phyloP scores from a whole-genome alignment of 2,797 vertebrate genomes.

The Crocidura indochinensis region DNA sequence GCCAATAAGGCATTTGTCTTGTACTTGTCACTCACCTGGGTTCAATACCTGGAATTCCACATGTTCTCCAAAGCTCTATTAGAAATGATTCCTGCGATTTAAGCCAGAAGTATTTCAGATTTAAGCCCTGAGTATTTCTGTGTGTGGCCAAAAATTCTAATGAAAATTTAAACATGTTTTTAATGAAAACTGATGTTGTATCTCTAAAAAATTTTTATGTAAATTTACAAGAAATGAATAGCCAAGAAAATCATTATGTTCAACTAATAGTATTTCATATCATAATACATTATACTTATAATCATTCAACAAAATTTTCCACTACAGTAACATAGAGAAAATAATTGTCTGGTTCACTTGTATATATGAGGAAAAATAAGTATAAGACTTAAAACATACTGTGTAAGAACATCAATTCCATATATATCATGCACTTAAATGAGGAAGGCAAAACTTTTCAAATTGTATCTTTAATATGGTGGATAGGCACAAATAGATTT shows the following conservation, averaged over 20 bases:
- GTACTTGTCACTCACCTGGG: too few relatives aligned
- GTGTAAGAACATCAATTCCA: slow-evolving; percentile 30
- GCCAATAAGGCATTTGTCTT: too few relatives aligned
- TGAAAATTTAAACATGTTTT: neutral
- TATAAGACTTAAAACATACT: neutral
- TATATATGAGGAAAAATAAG: neutral
- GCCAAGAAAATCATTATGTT: slow-evolving; percentile 45
- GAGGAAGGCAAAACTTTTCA: slow-evolving; percentile 56
- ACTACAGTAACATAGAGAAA: neutral
- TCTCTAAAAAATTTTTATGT: slow-evolving; percentile 49
- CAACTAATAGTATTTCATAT: slow-evolving; percentile 30
- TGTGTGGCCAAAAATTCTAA: too few relatives aligned
- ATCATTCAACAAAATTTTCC: neutral
- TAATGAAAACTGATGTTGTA: slow-evolving; percentile 42
- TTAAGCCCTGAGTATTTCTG: too few relatives aligned
- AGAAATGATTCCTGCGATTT: too few relatives aligned
- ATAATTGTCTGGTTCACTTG: slow-evolving; percentile 39
- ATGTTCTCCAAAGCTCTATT: too few relatives aligned
- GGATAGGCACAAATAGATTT: slow-evolving; percentile 28
- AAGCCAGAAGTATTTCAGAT: too few relatives aligned
- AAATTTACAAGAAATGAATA: slow-evolving; percentile 32
- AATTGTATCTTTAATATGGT: slow-evolving; percentile 38
- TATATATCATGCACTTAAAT: slow-evolving; percentile 17
- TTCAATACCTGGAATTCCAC: too few relatives aligned
- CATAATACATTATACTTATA: slow-evolving; percentile 53